A percentile compares a stretch with the other conserved stretches of the same genome.
Evolutionary conservation across 2,113 vertebrate genomes (phyloP).

Genomic region (Pontoporia blainvillei): DNA sequence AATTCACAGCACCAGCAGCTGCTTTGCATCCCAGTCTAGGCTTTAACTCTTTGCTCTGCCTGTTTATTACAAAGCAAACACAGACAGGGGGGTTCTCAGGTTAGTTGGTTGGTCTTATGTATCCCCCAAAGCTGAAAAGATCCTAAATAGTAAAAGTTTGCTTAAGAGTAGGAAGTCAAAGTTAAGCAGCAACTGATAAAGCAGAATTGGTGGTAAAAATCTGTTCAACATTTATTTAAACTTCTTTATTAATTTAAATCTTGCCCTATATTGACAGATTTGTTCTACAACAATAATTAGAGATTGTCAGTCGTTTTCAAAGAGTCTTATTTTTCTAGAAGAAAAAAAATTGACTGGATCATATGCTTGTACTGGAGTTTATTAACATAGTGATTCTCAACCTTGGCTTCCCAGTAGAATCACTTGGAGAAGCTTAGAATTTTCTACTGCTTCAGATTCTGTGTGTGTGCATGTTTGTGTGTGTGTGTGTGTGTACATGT

Average conservation of each 20-base stretch:
- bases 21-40: not conserved
- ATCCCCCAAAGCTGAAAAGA: not conserved
- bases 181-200: not conserved
- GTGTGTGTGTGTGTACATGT: too few species aligned
- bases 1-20: not conserved
- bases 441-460: not conserved
- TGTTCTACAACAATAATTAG: not conserved
- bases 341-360: not conserved
- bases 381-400: not conserved
- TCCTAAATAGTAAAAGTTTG: not conserved
- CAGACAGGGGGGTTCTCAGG: not conserved
- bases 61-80: not conserved
- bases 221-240: not conserved
- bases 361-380: not conserved
- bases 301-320: not conserved
- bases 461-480: too few species aligned
- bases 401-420: not conserved
- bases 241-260: not conserved
- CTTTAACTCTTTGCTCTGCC: not conserved
- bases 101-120: not conserved
- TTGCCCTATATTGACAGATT: not conserved
- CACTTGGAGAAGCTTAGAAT: not conserved
- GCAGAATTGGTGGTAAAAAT: not conserved
- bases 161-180: not conserved
- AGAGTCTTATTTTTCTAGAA: not conserved